Conservation (phyloP, 92 coral and sea anemone species). For the Phenganax marumi region DNA sequence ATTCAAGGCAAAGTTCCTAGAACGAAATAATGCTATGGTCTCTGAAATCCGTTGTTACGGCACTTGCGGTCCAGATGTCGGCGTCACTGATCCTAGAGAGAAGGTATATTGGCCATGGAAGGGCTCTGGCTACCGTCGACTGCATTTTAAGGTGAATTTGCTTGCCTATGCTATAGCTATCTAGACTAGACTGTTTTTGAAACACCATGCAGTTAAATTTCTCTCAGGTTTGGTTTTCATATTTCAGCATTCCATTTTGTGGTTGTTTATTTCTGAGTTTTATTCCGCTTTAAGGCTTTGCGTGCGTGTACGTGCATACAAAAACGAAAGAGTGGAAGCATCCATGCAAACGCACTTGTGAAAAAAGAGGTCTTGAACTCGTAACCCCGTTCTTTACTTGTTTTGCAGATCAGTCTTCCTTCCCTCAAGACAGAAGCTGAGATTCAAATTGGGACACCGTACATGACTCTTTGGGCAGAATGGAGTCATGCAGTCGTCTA, state of each 20-base stretch:
- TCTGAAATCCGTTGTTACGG: constrained; percentile 52
- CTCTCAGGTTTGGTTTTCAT: no score
- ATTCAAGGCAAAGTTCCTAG: constrained; percentile 27
- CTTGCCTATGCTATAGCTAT: not conserved
- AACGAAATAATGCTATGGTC: not conserved
- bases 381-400: no score
- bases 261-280: no score
- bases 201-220: no score
- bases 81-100: constrained; percentile 15
- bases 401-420: constrained; percentile 19
- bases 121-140: constrained; percentile 50
- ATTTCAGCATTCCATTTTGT: no score
- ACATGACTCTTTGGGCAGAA: constrained; percentile 61
- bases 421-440: constrained; percentile 34
- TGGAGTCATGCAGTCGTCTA: constrained; percentile 50
- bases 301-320: no score
- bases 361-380: no score
- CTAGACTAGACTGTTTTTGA: not conserved
- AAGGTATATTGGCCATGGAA: constrained; percentile 52
- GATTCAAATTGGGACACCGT: constrained; percentile 51
- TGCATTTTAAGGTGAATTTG: constrained; percentile 44
- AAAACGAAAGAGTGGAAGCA: no score
- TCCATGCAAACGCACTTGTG: no score
- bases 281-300: no score
- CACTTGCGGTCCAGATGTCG: constrained; percentile 46